Base-by-base conservation (phyloP, 2,113 vertebrate genomes). In the Anguilla japonica region DNA sequence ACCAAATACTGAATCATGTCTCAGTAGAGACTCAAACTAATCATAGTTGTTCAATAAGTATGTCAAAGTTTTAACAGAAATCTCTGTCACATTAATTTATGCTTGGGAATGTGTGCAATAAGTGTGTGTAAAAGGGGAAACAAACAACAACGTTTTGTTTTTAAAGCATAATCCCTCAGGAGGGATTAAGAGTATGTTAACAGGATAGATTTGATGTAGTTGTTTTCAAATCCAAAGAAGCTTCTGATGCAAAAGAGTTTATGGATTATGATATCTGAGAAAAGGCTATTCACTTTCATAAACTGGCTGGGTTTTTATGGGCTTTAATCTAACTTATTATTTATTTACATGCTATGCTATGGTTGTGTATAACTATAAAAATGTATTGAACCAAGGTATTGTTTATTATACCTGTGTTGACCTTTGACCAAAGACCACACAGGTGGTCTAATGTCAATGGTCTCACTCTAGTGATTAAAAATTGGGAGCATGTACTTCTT, bases 81-180 rank as follows among this genome's bases (percentile, higher is more conserved):
- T 26, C 5, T 67, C 18, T 4, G 60, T 8, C 16, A 11, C 3
- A 53, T 56, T 40, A 50, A 67, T 67, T 53, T 71, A 1, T 14
- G 14, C 29, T 2, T 9, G 15, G 14, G 40, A 71, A 41, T 63
- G 4, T 5, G 84, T 34, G 11, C 43, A 78, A n/a, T 53, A 41
- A 56, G n/a, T 46, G 3, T 85, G 14, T 85, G 41, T 79, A 85
- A 34, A 22, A 53, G n/a, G 29, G 71, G 26, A 16, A 79, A 34
- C 15, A 3, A 79, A 15, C 15, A 39, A 22, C 34, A 71, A 53
- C 2, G 46, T 40, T 14, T 85, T 79, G 34, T 46, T 39, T 79
- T 79, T 79, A 8, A 67, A 67, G 16, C 14, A 56, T 75, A 80
- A 85, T 85, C 84, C 84, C n/a, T 79, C 15, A 40, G 7, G 50